Conservation (phyloP, 2,113 vertebrate genomes). For the Dasypus novemcinctus region DNA sequence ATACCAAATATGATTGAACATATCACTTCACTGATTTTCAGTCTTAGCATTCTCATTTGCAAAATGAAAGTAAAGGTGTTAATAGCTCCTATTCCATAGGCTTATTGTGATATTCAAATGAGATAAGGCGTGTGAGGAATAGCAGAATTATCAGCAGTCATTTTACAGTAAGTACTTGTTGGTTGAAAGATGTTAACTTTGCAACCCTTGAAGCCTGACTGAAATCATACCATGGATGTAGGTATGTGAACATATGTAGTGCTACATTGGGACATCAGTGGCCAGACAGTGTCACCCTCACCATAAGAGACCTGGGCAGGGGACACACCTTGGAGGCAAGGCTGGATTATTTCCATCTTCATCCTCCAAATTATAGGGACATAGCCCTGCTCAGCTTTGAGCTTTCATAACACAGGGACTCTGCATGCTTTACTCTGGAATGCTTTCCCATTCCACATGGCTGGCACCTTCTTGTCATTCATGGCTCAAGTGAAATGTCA, state of each 20-base stretch:
- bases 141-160: not conserved
- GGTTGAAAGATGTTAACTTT: not conserved
- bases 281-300: fast-evolving
- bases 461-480: not conserved
- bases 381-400: too few species aligned
- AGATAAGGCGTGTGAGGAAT: not conserved
- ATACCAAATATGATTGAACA: not conserved
- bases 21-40: not conserved
- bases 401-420: not conserved
- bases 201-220: not conserved
- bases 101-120: not conserved
- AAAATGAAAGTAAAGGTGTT: constrained; percentile 12
- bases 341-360: too few species aligned
- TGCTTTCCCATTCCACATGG: too few species aligned
- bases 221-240: not conserved
- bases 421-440: fast-evolving
- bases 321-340: too few species aligned
- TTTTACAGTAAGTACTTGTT: not conserved
- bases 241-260: fast-evolving
- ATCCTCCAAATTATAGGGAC: not conserved
- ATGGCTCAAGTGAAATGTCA: not conserved
- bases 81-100: not conserved
- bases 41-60: not conserved
- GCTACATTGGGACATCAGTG: not conserved
- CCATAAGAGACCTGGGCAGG: fast-evolving